phyloP scores from a whole-genome alignment of 2,888 invertebrate species.

The Cristatella mucedo region DNA sequence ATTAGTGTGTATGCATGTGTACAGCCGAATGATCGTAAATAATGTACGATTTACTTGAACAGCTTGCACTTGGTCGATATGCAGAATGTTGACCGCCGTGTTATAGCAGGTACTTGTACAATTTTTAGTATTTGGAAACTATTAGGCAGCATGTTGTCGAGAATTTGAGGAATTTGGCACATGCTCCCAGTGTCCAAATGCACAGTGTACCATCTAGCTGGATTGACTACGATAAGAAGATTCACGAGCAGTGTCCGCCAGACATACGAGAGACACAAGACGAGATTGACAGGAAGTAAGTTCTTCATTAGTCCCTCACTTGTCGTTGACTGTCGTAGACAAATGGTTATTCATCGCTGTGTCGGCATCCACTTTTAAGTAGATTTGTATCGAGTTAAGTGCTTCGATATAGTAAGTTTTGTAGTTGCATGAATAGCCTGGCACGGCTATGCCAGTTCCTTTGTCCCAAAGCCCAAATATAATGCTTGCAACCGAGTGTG shows the following conservation, averaged over 20 bases:
- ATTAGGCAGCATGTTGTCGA: constrained; percentile 73
- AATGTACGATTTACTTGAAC: neutral
- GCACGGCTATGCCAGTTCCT: neutral
- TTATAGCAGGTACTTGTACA: neutral
- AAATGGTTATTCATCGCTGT: too few species aligned
- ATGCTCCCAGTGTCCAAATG: constrained; percentile 91
- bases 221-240: constrained; percentile 25
- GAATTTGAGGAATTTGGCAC: constrained; percentile 73
- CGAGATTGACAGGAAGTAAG: constrained; percentile 12
- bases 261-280: constrained; percentile 9
- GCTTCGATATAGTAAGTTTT: too few species aligned
- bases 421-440: constrained; percentile 19
- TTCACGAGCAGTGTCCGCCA: constrained; percentile 19
- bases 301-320: too few species aligned
- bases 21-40: too few species aligned
- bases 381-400: too few species aligned
- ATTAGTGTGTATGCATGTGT: neutral
- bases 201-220: constrained; percentile 72
- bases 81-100: neutral
- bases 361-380: too few species aligned
- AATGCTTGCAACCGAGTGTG: too few species aligned
- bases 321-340: too few species aligned
- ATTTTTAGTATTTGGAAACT: constrained; percentile 62
- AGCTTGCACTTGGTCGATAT: neutral
- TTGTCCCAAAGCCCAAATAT: too few species aligned